Evolutionary conservation across 2,113 vertebrate genomes (phyloP).

Genomic region (Catagonus wagneri): DNA sequence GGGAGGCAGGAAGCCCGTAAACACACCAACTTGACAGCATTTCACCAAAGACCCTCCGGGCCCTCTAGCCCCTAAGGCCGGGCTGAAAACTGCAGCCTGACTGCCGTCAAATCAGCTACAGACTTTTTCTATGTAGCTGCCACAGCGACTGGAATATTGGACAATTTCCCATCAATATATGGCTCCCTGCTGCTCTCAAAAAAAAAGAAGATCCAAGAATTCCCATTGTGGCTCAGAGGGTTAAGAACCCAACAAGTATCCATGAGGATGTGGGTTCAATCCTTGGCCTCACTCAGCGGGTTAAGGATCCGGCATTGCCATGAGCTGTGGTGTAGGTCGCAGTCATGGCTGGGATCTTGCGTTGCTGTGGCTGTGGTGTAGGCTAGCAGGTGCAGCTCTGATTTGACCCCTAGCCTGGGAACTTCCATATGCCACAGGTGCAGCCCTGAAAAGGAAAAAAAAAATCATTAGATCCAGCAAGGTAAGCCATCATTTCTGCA

Average conservation of each 20-base stretch:
- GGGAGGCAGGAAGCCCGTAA: background rate
- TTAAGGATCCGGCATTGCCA: too few species aligned
- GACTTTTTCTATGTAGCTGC: background rate
- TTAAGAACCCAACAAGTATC: too few species aligned
- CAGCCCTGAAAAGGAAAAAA: background rate
- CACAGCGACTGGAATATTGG: background rate
- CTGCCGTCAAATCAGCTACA: background rate
- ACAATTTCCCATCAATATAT: background rate
- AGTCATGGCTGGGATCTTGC: too few species aligned
- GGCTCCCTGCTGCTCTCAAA: background rate
- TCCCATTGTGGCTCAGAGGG: too few species aligned
- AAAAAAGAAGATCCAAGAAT: background rate
- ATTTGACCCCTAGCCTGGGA: too few species aligned
- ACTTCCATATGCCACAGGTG: too few species aligned
- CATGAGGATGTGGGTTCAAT: too few species aligned
- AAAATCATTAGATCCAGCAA: background rate
- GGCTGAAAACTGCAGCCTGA: background rate
- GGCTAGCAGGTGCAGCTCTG: too few species aligned
- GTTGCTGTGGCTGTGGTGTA: too few species aligned
- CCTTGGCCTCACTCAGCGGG: too few species aligned
- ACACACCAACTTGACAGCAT: rapidly evolving
- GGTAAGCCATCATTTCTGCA: rapidly evolving
- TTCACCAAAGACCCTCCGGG: background rate
- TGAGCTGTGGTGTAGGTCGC: too few species aligned
- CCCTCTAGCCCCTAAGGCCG: background rate